Evolutionary conservation across 2,113 vertebrate genomes (phyloP).

Genomic region (Azemiops feae): DNA sequence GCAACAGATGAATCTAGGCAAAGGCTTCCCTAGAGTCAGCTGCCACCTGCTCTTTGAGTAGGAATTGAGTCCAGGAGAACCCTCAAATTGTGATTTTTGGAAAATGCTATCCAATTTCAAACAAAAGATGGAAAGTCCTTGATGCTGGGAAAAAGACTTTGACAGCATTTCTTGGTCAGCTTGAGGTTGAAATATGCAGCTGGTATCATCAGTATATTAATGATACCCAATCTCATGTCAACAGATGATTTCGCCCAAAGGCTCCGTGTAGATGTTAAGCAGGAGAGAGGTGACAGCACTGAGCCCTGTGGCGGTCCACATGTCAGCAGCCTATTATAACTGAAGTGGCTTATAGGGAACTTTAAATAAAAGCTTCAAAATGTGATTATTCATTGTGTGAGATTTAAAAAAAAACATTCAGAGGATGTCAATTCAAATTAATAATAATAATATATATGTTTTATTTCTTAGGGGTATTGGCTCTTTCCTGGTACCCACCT

Average conservation of each 20-base stretch:
- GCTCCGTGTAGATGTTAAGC: neutral
- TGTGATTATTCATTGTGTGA: neutral
- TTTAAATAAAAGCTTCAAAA: neutral
- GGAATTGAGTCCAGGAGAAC: neutral
- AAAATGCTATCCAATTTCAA: neutral
- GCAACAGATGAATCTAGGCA: neutral
- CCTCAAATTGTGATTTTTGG: neutral
- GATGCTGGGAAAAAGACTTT: neutral
- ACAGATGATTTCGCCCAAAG: neutral
- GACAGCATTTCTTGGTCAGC: neutral
- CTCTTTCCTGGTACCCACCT: constrained; percentile 95
- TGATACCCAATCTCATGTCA: neutral
- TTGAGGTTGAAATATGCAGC: neutral
- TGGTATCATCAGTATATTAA: neutral
- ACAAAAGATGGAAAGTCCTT: neutral
- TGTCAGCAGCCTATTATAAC: neutral
- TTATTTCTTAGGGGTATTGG: constrained; percentile 83
- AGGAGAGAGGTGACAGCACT: neutral
- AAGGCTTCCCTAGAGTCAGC: neutral
- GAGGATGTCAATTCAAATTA: neutral
- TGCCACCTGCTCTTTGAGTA: neutral
- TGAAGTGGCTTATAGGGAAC: neutral
- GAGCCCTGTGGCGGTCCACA: neutral
- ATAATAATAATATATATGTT: constrained; percentile 1
- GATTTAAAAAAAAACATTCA: neutral